These are phyloP conservation scores for Gryllus longicercus DNA, from an alignment of 2,888 invertebrate genomes.

Conservation along the genomic window DNA sequence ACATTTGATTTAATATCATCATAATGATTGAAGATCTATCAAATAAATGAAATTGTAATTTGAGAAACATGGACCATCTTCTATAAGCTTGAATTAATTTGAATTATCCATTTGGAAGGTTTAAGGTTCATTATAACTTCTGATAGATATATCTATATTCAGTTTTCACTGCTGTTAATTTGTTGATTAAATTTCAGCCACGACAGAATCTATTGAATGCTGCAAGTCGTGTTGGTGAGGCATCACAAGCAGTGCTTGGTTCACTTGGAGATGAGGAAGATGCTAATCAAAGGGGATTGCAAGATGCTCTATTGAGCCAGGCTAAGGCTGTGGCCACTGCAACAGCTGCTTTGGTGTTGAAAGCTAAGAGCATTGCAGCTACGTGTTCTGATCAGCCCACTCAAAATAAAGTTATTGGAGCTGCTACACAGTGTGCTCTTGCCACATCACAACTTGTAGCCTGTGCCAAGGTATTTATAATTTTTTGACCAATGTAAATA, in stretches of 20 bases:
- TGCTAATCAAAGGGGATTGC: slow-evolving; percentile 75
- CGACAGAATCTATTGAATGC: slow-evolving; percentile 91
- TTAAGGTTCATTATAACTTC: no score
- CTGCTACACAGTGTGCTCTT: slow-evolving; percentile 94
- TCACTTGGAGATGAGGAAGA: slow-evolving; percentile 86
- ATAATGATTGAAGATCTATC: background rate
- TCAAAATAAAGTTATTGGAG: slow-evolving; percentile 87
- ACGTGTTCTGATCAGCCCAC: slow-evolving; percentile 78
- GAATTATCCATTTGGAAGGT: no score
- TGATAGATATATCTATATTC: no score
- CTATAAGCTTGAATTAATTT: no score
- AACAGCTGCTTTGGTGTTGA: slow-evolving; percentile 91
- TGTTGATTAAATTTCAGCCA: slow-evolving; percentile 55
- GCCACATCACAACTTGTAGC: slow-evolving; percentile 97
- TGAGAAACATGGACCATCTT: no score
- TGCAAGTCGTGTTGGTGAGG: slow-evolving; percentile 94
- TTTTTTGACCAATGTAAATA: background rate
- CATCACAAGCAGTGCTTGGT: slow-evolving; percentile 87
- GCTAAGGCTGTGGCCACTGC: slow-evolving; percentile 98
- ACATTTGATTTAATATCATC: background rate
- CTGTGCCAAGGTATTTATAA: slow-evolving; percentile 73
- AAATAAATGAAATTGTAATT: background rate
- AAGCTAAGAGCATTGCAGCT: slow-evolving; percentile 94
- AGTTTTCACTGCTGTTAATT: no score
- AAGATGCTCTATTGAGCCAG: slow-evolving; percentile 86